Percentiles rank a stretch among this genome's conserved stretches.
phyloP scores from a whole-genome alignment of 2,113 vertebrate species.

The human region DNA sequence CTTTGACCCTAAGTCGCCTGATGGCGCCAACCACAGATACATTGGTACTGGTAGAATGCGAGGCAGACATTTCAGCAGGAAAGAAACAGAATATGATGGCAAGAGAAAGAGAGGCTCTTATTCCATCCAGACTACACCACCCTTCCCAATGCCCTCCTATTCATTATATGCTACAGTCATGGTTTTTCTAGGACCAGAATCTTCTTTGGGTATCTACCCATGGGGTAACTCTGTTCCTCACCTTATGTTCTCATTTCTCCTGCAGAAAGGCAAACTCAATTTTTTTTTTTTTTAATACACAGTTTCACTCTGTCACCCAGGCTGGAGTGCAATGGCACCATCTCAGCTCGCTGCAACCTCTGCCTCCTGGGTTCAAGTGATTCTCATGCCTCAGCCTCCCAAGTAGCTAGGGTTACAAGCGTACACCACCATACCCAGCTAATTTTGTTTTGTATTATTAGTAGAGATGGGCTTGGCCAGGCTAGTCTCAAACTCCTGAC shows the following conservation, averaged over 20 bases:
- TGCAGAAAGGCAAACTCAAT: background rate
- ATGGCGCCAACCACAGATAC: background rate
- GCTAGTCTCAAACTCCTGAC: background rate
- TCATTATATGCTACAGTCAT: background rate
- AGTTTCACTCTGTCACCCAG: too few relatives aligned
- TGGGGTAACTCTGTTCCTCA: background rate
- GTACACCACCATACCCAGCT: too few relatives aligned
- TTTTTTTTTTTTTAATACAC: background rate
- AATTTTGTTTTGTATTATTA: too few relatives aligned
- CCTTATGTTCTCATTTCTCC: background rate
- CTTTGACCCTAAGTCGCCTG: background rate
- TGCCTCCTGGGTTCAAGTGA: too few relatives aligned
- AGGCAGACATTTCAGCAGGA: background rate
- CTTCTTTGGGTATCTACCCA: background rate
- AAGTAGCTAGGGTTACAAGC: too few relatives aligned
- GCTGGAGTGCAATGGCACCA: too few relatives aligned
- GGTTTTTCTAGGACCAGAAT: background rate
- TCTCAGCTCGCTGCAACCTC: too few relatives aligned
- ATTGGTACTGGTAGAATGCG: background rate
- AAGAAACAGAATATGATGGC: background rate
- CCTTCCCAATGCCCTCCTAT: background rate
- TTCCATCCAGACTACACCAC: background rate
- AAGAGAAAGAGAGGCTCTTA: background rate
- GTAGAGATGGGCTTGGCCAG: too few relatives aligned
- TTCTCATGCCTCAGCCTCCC: too few relatives aligned